Percentiles rank a stretch among this genome's conserved stretches.
Conservation (phyloP, 2,888 invertebrate genomes). For the Hartigia nigra region DNA sequence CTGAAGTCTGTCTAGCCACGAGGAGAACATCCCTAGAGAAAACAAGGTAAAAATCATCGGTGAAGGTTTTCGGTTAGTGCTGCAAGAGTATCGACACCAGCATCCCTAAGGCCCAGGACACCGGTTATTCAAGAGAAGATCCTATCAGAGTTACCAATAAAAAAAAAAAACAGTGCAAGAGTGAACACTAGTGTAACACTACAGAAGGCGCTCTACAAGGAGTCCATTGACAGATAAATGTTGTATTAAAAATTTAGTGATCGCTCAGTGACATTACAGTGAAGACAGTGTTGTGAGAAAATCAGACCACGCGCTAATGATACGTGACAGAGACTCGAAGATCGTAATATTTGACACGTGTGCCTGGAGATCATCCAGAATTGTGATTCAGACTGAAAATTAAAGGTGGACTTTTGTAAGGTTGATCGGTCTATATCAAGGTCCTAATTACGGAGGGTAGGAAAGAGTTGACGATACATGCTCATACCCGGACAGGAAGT, state of each 20-base stretch:
- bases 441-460: background rate
- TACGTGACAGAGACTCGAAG: constrained; percentile 18
- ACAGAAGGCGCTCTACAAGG: background rate
- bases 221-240: background rate
- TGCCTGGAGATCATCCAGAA: constrained; percentile 10
- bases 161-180: background rate
- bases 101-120: background rate
- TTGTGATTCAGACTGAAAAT: constrained; percentile 10
- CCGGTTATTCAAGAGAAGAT: background rate
- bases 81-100: background rate
- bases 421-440: background rate
- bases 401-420: background rate
- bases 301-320: constrained; percentile 13
- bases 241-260: background rate
- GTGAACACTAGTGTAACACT: background rate
- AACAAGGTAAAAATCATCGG: background rate
- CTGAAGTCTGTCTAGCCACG: background rate
- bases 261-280: constrained; percentile 11
- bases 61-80: background rate
- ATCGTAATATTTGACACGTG: background rate
- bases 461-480: constrained; percentile 22
- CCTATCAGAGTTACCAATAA: background rate
- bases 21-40: background rate
- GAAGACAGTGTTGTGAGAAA: constrained; percentile 19
- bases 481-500: constrained; percentile 16